Percentiles rank a stretch among this genome's conserved stretches.
These are phyloP conservation scores for Perca schrenkii DNA, from an alignment of 2,113 vertebrate genomes.

Conservation along the genomic window DNA sequence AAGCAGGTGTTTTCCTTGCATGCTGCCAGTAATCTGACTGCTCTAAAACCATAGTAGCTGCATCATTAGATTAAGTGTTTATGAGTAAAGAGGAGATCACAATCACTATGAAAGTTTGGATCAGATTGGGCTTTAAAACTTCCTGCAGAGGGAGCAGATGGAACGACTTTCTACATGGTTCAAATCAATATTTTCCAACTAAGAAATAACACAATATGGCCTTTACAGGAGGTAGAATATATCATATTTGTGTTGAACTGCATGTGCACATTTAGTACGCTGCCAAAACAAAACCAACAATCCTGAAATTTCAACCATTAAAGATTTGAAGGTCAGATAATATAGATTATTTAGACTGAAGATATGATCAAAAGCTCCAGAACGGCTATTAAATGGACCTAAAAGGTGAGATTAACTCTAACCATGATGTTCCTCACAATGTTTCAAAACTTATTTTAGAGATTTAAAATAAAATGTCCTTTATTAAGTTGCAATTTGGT, in stretches of 20 bases:
- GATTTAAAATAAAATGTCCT: too few species aligned
- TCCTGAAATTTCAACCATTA: not conserved
- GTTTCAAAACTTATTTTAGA: too few species aligned
- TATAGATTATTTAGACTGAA: not conserved
- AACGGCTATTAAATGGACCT: not conserved
- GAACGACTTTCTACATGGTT: not conserved
- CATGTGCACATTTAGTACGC: not conserved
- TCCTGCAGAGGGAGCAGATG: slow-evolving; percentile 13
- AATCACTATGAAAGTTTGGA: slow-evolving; percentile 27
- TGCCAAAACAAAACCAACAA: not conserved
- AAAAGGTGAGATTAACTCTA: not conserved
- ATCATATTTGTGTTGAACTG: not conserved
- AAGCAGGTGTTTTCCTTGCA: not conserved
- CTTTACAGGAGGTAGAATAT: not conserved
- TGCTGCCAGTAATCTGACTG: slow-evolving; percentile 12
- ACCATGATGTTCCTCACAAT: too few species aligned
- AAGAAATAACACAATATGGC: not conserved
- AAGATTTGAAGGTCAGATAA: not conserved
- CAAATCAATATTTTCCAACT: not conserved
- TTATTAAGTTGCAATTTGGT: too few species aligned
- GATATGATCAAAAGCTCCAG: not conserved
- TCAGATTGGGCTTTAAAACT: not conserved
- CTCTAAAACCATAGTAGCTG: not conserved
- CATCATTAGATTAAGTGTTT: slow-evolving; percentile 27
- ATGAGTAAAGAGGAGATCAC: slow-evolving; percentile 17